Conservation (phyloP, 2,797 vertebrate species). For the Microctenopoma steveboyesi region DNA sequence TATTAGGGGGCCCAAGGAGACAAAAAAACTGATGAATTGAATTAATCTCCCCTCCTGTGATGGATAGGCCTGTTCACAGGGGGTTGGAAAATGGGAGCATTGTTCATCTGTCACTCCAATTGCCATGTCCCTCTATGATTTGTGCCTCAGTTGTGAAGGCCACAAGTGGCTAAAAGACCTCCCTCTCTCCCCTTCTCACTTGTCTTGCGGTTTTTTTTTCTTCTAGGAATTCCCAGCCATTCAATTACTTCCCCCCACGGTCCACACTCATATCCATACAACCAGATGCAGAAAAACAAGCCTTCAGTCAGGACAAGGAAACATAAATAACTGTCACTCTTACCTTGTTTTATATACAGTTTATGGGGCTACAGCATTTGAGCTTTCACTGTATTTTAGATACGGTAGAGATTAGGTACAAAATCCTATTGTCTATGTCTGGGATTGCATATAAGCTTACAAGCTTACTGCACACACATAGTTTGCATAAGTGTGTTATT, state of each 20-base stretch:
- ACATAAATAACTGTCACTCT: slow-evolving; percentile 38
- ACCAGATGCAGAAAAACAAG: slow-evolving; percentile 55
- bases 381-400: slow-evolving; percentile 1
- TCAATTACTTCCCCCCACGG: slow-evolving; percentile 54
- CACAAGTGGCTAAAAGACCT: slow-evolving; percentile 84
- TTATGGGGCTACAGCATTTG: not conserved
- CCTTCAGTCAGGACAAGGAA: slow-evolving; percentile 30
- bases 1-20: slow-evolving; percentile 83
- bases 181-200: slow-evolving; percentile 57
- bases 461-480: not conserved
- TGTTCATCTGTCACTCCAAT: slow-evolving; percentile 87
- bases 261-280: slow-evolving; percentile 54
- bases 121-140: slow-evolving; percentile 83
- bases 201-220: slow-evolving; percentile 15
- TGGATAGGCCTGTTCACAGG: slow-evolving; percentile 84
- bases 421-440: not conserved
- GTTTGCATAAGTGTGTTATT: no score
- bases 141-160: slow-evolving; percentile 80
- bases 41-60: slow-evolving; percentile 83
- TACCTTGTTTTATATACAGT: slow-evolving; percentile 18
- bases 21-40: slow-evolving; percentile 85
- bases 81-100: slow-evolving; percentile 81
- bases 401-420: not conserved
- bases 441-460: not conserved
- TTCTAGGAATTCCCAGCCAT: slow-evolving; percentile 55